Conservation (phyloP, 2,888 invertebrate species). For the Heliconius aoede region DNA sequence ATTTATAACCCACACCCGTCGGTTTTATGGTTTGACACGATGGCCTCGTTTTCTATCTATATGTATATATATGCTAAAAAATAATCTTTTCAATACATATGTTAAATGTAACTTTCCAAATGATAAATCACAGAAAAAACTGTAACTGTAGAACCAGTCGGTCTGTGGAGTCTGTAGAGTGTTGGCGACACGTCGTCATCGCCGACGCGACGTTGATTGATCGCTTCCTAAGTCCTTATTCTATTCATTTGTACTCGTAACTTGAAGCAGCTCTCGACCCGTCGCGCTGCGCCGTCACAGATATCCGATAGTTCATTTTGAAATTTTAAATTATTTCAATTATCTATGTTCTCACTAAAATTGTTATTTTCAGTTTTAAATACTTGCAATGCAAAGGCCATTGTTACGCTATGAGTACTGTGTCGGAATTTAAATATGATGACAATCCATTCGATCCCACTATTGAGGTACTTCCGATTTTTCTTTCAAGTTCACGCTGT, state of each 20-base stretch:
- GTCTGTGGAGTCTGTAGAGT: conserved; percentile 66
- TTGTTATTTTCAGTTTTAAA: not conserved
- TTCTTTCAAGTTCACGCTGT: too few relatives aligned
- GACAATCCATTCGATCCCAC: too few relatives aligned
- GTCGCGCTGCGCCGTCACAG: conserved; percentile 11
- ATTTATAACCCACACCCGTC: too few relatives aligned
- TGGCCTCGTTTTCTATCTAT: too few relatives aligned
- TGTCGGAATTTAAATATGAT: too few relatives aligned
- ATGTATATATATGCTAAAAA: not conserved
- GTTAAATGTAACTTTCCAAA: conserved; percentile 20
- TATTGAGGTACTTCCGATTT: too few relatives aligned
- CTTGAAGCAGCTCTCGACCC: conserved; percentile 45
- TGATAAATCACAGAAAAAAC: conserved; percentile 47
- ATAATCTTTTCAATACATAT: not conserved
- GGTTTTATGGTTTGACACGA: too few relatives aligned
- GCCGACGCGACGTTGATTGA: conserved; percentile 66
- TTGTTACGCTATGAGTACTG: too few relatives aligned
- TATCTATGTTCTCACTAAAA: not conserved
- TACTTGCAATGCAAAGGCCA: too few relatives aligned
- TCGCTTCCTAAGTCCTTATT: conserved; percentile 61
- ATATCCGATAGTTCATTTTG: conserved; percentile 18
- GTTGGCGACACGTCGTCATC: conserved; percentile 58
- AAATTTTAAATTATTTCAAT: conserved; percentile 18
- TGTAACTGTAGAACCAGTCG: conserved; percentile 29
- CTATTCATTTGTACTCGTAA: conserved; percentile 72